Percentiles rank a stretch among this genome's conserved stretches.
phyloP scores from a whole-genome alignment of 2,888 invertebrate genomes.

The Atrina japonica region DNA sequence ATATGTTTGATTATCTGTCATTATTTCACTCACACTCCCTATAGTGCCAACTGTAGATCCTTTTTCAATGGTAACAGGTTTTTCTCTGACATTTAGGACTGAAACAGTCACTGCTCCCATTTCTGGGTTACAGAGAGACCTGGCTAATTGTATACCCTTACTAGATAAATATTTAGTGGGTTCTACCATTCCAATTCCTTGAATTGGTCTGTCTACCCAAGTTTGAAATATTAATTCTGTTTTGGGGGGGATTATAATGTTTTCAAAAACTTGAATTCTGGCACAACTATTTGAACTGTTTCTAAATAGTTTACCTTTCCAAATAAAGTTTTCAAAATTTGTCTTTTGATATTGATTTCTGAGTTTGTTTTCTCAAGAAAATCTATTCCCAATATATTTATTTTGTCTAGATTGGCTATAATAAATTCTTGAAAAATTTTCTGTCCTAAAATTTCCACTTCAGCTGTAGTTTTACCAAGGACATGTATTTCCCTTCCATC shows the following conservation, averaged over 20 bases:
- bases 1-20: neutral
- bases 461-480: neutral
- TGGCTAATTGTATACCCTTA: neutral
- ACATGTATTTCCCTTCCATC: conserved; percentile 9
- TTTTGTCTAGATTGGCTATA: neutral
- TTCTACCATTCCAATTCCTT: conserved; percentile 9
- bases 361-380: neutral
- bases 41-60: neutral
- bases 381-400: neutral
- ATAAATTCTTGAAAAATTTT: conserved; percentile 12
- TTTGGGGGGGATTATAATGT: neutral
- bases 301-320: neutral
- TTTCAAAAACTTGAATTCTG: conserved; percentile 14
- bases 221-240: conserved; percentile 12
- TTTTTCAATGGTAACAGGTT: conserved; percentile 15
- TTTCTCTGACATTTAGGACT: conserved; percentile 17
- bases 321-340: neutral
- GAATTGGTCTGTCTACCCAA: conserved; percentile 4
- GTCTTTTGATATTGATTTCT: too few species aligned
- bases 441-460: neutral
- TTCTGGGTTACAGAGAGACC: neutral
- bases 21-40: neutral
- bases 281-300: conserved; percentile 15
- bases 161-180: conserved; percentile 1
- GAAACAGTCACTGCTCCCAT: conserved; percentile 17